Percentiles rank a stretch among this genome's conserved stretches.
Conservation (phyloP, 35 echinoderm and acorn worm genomes). For the Hemicentrotus pulcherrimus region DNA sequence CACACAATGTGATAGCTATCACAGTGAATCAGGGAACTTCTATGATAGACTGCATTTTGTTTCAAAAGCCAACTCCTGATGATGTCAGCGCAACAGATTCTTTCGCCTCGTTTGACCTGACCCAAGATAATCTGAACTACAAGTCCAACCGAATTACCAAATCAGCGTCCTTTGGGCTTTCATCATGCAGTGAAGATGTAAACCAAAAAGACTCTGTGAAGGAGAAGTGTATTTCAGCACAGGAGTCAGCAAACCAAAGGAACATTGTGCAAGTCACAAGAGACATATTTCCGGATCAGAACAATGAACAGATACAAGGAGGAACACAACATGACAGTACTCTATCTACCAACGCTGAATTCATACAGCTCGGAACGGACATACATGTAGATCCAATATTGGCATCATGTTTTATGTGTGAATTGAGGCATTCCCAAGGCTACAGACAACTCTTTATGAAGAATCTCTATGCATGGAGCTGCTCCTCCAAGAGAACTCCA, state of each 20-base stretch:
- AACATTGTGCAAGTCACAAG: not conserved
- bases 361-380: not conserved
- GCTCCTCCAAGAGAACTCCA: not conserved
- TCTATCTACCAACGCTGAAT: not conserved
- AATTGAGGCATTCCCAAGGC: not conserved
- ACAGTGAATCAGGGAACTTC: not conserved
- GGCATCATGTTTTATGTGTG: conserved; percentile 20
- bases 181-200: not conserved
- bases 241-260: not conserved
- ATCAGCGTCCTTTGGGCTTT: not conserved
- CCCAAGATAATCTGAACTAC: not conserved
- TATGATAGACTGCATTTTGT: not conserved
- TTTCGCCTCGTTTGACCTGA: not conserved
- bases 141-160: not conserved
- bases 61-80: not conserved
- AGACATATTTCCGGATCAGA: not conserved
- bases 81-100: not conserved
- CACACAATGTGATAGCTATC: not conserved
- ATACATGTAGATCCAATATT: not conserved
- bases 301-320: not conserved
- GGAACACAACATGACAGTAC: not conserved
- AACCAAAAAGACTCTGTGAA: not conserved
- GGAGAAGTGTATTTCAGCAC: not conserved
- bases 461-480: not conserved
- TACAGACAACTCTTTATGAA: conserved; percentile 7